These are phyloP conservation scores for Xylophagus ater DNA, from an alignment of 2,888 invertebrate species.

Conservation along the genomic window DNA sequence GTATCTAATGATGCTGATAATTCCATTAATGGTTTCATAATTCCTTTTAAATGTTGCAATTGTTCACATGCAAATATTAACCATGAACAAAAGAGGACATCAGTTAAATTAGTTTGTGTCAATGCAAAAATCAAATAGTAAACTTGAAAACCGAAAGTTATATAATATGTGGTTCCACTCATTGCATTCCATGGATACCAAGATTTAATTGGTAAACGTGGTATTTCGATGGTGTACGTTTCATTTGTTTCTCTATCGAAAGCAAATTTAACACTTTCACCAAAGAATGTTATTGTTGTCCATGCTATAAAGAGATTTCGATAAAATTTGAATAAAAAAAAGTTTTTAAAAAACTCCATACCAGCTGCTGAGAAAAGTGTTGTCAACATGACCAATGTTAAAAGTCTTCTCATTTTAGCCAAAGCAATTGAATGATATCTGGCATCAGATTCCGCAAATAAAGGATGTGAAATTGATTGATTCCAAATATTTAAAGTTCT, in stretches of 20 bases:
- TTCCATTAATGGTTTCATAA: slow-evolving; percentile 80
- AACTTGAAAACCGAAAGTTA: slow-evolving; percentile 56
- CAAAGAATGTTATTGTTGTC: slow-evolving; percentile 70
- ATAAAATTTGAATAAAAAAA: slow-evolving; percentile 17
- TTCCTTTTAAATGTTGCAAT: slow-evolving; percentile 71
- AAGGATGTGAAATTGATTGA: slow-evolving; percentile 69
- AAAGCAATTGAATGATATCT: slow-evolving; percentile 63
- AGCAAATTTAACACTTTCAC: slow-evolving; percentile 57
- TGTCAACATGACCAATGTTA: slow-evolving; percentile 53
- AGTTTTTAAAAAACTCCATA: too few relatives aligned
- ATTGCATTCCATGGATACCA: slow-evolving; percentile 72
- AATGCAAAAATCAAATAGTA: slow-evolving; percentile 58
- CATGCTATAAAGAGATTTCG: slow-evolving; percentile 45
- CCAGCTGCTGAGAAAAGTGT: slow-evolving; percentile 50
- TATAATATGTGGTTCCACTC: slow-evolving; percentile 54
- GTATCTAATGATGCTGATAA: slow-evolving; percentile 72
- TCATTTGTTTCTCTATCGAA: slow-evolving; percentile 61
- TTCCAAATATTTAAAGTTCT: slow-evolving; percentile 75
- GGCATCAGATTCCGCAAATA: slow-evolving; percentile 73
- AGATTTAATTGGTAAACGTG: slow-evolving; percentile 60
- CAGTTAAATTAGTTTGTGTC: slow-evolving; percentile 50
- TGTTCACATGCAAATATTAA: slow-evolving; percentile 78
- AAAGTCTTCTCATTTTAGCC: slow-evolving; percentile 61
- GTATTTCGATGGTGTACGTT: slow-evolving; percentile 54
- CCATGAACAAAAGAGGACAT: slow-evolving; percentile 76